Evolutionary conservation across 2,888 invertebrate genomes (phyloP), one percentile per base, ranked within the genome.

Genomic region (Rhamphomyia laevipes): DNA sequence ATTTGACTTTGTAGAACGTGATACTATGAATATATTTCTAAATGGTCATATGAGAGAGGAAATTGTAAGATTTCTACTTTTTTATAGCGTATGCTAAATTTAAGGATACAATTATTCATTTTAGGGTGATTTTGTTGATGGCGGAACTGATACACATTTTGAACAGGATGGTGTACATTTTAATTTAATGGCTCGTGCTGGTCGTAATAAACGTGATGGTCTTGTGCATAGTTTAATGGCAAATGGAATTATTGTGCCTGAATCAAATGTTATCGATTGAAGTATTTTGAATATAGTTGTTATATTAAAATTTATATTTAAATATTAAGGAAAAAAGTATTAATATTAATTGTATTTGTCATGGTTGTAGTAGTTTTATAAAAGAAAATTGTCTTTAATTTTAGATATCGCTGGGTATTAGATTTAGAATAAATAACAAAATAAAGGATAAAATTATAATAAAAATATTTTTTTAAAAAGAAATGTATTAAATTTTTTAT

Each of bases 91-190:
- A 35, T 13, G 13, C 2, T n/a, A 35, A 11, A 9, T 30, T n/a
- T 35, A 6, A n/a, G 7, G 13, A 13, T 35, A 35, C 3, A 35
- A 35, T 13, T 30, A n/a, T 56, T 51, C 33, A 55, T 64, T 68
- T 44, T 61, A 89, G 84, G 84, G 81, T 46, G 83, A 82, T 60
- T 93, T 93, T 63, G 82, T 84, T 10, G 86, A 89, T 55, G 82
- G 82, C 46, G 92, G 92, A 17, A 88, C 89, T 1, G 86, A 89
- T 68, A 91, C 88, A 46, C 77, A 79, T 56, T 92, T 93, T 46
- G 55, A 53, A 37, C 60, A 65, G 49, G 61, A 67, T 53, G 65
- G 60, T 45, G 61, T 62, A 9, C 59, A 61, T 15, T 70, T 71
- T 49, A 56, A 66, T n/a, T 52, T 71, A 11, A 65, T 64, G 52